These are phyloP conservation scores for Sarcophaga subvicina DNA, from an alignment of 2,888 invertebrate genomes.

Conservation along the genomic window DNA sequence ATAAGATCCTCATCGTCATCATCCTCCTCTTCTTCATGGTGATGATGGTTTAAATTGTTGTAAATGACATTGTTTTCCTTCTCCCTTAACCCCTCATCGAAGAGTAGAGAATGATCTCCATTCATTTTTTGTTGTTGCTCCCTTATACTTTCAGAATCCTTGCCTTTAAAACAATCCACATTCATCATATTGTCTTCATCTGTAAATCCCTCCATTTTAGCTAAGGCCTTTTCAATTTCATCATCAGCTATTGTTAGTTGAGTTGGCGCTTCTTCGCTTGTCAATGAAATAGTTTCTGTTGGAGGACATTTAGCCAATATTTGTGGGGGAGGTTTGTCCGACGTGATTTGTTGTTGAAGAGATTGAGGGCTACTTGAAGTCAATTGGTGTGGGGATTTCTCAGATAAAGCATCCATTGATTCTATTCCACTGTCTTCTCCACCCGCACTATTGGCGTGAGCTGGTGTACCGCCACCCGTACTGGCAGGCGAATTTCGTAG, in stretches of 20 bases:
- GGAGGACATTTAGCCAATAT: conserved; percentile 72
- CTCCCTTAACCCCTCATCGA: conserved; percentile 59
- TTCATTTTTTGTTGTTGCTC: conserved; percentile 74
- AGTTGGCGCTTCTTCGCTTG: conserved; percentile 45
- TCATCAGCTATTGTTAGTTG: conserved; percentile 73
- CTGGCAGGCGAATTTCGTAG: conserved; percentile 81
- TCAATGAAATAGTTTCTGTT: conserved; percentile 35
- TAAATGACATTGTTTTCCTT: conserved; percentile 39
- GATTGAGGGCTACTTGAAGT: conserved; percentile 84
- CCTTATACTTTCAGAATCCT: conserved; percentile 7
- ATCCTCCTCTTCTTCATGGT: conserved; percentile 43
- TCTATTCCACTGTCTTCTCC: conserved; percentile 96
- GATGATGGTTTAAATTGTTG: conserved; percentile 44
- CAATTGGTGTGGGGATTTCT: conserved; percentile 94
- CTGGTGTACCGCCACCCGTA: conserved; percentile 82
- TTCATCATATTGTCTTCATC: conserved; percentile 80
- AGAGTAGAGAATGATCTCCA: conserved; percentile 79
- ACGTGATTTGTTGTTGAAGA: conserved; percentile 43
- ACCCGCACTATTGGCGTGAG: conserved; percentile 77
- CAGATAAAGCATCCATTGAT: conserved; percentile 96
- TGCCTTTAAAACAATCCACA: conserved; percentile 71
- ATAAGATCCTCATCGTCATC: conserved; percentile 76
- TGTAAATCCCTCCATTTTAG: conserved; percentile 85
- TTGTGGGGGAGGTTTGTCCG: conserved; percentile 64
- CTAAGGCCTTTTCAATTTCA: conserved; percentile 86